Percentiles rank a stretch among this genome's conserved stretches.
These are phyloP conservation scores for Paracentrotus lividus DNA, from an alignment of 53 echinoderm and acorn worm species.

Conservation along the genomic window DNA sequence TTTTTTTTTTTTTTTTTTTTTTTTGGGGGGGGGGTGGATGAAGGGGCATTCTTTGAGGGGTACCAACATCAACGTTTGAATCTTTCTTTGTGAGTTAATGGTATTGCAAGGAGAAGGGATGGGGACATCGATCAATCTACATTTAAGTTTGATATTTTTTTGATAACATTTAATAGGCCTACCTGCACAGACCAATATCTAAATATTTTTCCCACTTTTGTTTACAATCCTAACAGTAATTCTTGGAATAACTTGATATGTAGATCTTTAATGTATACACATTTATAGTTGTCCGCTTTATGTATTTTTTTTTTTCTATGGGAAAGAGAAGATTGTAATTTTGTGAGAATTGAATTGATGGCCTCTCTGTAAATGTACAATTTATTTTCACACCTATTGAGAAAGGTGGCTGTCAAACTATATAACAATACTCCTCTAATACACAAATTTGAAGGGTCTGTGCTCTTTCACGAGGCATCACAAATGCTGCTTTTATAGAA, in stretches of 20 bases:
- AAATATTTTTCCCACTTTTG: not conserved
- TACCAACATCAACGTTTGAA: not conserved
- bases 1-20: too few relatives aligned
- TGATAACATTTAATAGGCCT: too few relatives aligned
- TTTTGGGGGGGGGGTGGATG: too few relatives aligned
- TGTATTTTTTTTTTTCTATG: not conserved
- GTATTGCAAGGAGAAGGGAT: not conserved
- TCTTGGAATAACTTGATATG: not conserved
- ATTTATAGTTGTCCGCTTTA: not conserved
- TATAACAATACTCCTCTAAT: not conserved
- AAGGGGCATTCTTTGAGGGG: too few relatives aligned
- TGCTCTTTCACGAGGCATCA: not conserved
- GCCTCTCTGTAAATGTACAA: too few relatives aligned
- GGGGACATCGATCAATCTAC: not conserved
- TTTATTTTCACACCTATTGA: not conserved
- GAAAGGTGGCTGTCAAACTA: not conserved
- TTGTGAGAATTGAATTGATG: not conserved
- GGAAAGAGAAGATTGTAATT: not conserved
- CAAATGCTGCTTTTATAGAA: not conserved
- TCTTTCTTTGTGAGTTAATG: not conserved
- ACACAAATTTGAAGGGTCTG: not conserved
- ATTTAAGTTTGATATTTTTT: not conserved
- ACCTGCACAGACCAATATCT: too few relatives aligned
- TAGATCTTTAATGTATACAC: not conserved
- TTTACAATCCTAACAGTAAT: not conserved